These are phyloP conservation scores for Panthera tigris DNA, from an alignment of 2,113 vertebrate species.

Conservation along the genomic window DNA sequence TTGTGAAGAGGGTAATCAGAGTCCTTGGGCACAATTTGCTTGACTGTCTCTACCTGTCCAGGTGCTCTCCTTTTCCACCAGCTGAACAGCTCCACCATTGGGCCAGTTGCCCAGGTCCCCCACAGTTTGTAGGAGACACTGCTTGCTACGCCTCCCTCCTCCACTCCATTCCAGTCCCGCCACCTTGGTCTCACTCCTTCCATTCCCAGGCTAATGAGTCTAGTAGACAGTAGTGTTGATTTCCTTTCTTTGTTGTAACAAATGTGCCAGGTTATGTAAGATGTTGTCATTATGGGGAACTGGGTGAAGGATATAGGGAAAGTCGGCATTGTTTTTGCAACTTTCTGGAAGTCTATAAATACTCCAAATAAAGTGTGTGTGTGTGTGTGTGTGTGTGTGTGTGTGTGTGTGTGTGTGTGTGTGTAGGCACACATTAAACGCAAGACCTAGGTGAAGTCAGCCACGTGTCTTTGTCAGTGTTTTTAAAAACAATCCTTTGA, in stretches of 20 bases:
- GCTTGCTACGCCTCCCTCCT: background rate
- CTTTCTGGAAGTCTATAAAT: background rate
- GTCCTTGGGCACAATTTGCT: background rate
- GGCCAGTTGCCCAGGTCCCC: background rate
- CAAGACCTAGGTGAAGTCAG: background rate
- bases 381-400: too few species aligned
- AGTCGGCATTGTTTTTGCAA: background rate
- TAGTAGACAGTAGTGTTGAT: background rate
- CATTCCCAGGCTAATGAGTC: background rate
- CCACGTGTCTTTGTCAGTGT: background rate
- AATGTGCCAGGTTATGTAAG: rapidly evolving
- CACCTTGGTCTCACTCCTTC: background rate
- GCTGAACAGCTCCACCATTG: background rate
- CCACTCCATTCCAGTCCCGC: background rate
- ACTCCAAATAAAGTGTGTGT: background rate
- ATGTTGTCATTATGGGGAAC: background rate
- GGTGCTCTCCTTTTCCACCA: background rate
- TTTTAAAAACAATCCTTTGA: background rate
- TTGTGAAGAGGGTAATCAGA: background rate
- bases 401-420: rapidly evolving
- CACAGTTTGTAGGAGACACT: background rate
- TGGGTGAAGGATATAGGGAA: background rate
- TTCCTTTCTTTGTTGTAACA: background rate
- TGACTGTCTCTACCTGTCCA: background rate
- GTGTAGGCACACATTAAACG: too few species aligned